phyloP scores from a whole-genome alignment of 2,888 invertebrate species.

The Ormyrus thymus region DNA sequence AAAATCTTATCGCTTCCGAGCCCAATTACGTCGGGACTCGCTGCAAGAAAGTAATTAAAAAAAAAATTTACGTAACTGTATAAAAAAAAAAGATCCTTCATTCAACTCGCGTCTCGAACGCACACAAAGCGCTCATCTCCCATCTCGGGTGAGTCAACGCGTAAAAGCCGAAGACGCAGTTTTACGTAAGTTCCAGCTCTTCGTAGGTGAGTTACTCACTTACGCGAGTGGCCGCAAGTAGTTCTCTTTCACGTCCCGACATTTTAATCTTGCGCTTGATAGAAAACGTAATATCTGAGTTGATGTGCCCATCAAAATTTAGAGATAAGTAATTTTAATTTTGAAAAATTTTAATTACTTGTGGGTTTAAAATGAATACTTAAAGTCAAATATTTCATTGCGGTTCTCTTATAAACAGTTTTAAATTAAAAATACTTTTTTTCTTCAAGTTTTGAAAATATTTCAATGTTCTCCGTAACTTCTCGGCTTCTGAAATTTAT shows the following conservation, averaged over 20 bases:
- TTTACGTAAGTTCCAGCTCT: constrained; percentile 4
- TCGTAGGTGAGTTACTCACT: neutral
- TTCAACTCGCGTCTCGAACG: constrained; percentile 1
- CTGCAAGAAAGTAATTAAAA: constrained; percentile 15
- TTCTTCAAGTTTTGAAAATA: no score
- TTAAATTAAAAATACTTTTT: no score
- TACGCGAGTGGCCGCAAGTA: neutral
- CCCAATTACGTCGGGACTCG: neutral
- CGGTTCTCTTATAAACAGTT: no score
- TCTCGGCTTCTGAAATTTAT: no score
- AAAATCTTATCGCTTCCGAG: neutral
- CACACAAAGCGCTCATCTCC: constrained; percentile 2
- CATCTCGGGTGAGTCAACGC: neutral
- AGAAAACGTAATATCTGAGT: no score
- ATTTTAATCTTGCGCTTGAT: neutral
- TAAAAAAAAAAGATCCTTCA: neutral
- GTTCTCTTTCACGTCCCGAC: neutral
- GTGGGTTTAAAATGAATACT: no score
- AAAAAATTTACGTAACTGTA: constrained; percentile 5
- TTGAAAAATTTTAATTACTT: no score
- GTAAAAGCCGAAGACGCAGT: constrained; percentile 14
- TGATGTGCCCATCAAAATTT: no score
- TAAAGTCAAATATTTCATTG: no score
- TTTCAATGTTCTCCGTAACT: no score
- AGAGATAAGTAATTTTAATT: no score